Evolutionary conservation across 2,888 invertebrate species (phyloP), one percentile per base, ranked within the genome.

Genomic region (Tachina grossa): DNA sequence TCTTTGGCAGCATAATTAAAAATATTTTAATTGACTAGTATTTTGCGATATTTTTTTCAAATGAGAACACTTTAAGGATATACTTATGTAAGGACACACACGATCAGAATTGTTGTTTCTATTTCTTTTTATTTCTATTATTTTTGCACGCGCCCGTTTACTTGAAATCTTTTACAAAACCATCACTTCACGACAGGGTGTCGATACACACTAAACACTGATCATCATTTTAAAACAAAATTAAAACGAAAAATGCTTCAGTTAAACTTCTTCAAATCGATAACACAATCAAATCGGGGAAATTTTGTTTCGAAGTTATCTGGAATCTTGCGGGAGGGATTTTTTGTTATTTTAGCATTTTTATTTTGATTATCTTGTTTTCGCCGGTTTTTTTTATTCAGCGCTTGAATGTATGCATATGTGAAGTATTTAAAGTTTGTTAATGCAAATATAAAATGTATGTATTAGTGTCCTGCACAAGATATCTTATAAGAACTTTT

Each of bases 191-290:
- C 66, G 79, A 66, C 65, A 76, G 75, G 66, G 85, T 83, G 76
- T 72, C 61, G 22, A 55, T 9, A 68, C 55, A 76, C 79, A 85
- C 85, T 85, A 55, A 85, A 75, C 53, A 9, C 31, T 45, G 41
- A 71, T 76, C 71, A 45, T 61, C 61, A 55, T 51, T 49, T 55
- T 55, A 41, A 71, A 51, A 16, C 76, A 68, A 76, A 72, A 80
- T 68, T 66, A 80, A 80, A 76, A 65, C 79, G 51, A 59, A 79
- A 55, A 66, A 45, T 66, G 53, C 57, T 81, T 74, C 74, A 75
- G 19, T 75, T 68, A 68, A 77, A 74, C 74, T 79, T 75, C 63
- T 75, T 79, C 43, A 55, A 63, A 72, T 83, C 85, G 83, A 85
- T 83, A 85, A 72, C 76, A 68, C 65, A 83, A 45, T 43, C 9